A percentile compares a stretch with the other conserved stretches of the same genome.
These are phyloP conservation scores for Kradibia gibbosae DNA, from an alignment of 1,140 invertebrate species.

Conservation along the genomic window DNA sequence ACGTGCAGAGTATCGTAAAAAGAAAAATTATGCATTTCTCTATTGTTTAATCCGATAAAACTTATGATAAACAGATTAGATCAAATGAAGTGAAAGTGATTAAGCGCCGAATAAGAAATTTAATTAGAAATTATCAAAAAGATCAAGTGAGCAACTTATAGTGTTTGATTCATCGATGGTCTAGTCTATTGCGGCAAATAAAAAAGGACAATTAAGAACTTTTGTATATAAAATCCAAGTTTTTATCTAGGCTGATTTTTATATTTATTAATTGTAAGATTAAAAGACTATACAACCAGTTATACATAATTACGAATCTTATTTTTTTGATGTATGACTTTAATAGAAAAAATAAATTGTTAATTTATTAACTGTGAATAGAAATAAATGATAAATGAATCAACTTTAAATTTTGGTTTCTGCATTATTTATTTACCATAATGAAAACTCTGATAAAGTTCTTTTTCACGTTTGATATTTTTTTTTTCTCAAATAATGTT, in stretches of 20 bases:
- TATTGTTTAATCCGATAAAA: constrained; percentile 46
- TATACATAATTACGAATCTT: constrained; percentile 60
- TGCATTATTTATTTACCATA: constrained; percentile 10
- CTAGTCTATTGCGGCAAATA: constrained; percentile 56
- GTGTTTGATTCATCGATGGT: constrained; percentile 55
- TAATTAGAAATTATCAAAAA: constrained; percentile 42
- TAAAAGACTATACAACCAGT: constrained; percentile 56
- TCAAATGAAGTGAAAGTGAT: constrained; percentile 49
- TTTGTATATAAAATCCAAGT: constrained; percentile 56
- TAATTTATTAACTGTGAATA: constrained; percentile 73
- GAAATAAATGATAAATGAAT: constrained; percentile 61
- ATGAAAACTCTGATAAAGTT: neutral
- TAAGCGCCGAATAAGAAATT: constrained; percentile 48
- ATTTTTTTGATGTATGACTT: constrained; percentile 62
- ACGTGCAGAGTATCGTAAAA: constrained; percentile 41
- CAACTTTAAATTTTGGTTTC: constrained; percentile 5
- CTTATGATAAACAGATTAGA: constrained; percentile 47
- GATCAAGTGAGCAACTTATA: constrained; percentile 43
- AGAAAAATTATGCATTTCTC: constrained; percentile 50
- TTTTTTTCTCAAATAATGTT: too few relatives aligned
- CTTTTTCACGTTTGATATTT: too few relatives aligned
- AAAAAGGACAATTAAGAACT: constrained; percentile 41
- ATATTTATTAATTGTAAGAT: constrained; percentile 67
- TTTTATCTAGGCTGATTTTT: constrained; percentile 67
- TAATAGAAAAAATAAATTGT: constrained; percentile 64